Base-by-base conservation (phyloP, 2,797 vertebrate genomes). In the Eurystomus glaucurus region DNA sequence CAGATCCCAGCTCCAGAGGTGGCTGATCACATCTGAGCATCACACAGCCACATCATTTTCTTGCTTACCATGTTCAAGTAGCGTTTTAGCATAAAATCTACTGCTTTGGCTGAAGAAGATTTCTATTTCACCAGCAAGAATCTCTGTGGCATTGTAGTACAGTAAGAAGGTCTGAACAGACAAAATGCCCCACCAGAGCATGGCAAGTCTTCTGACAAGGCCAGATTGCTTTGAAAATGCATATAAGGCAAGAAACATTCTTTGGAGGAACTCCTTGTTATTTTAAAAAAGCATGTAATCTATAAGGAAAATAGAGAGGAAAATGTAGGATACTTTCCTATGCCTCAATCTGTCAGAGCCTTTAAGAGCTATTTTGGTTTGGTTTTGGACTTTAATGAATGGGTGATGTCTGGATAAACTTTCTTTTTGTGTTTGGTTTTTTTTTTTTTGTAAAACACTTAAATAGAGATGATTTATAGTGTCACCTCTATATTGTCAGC, bases 161-260 rank as follows among this genome's bases (percentile, higher is more conserved):
- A 12, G 6, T 12, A 26, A 35, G 39, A 82, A 87, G 43, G 35
- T 23, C 35, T 51, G 6, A 7, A 41, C 1, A 4, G 18, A 23
- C 28, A 85, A 89, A 80, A 58, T 4, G 10, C 7, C n/a, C 6
- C 10, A 39, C 5, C 23, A 62, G 33, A 83, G n/a, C 37, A 58
- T 0, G 0, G 23, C 12, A 25, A 16, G 5, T 50, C 61, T 50
- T 86, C 68, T 64, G 60, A 52, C 21, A 14, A 2, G 8, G 35
- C 12, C 43, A 85, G 13, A 31, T 18, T 51, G 13, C 14, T 88
- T 71, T 88, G 52, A n/a, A 88, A 94, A 39, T 21, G 60, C 21
- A 19, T 3, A 14, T 1, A 76, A 78, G 55, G 9, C 29, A 69
- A 17, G 11, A 65, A 89, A 61, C 8, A 46, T 23, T 61, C 7